A percentile compares a stretch with the other conserved stretches of the same genome.
Evolutionary conservation across 1,140 invertebrate genomes (phyloP).

Genomic region (Protaetia brevitarsis): DNA sequence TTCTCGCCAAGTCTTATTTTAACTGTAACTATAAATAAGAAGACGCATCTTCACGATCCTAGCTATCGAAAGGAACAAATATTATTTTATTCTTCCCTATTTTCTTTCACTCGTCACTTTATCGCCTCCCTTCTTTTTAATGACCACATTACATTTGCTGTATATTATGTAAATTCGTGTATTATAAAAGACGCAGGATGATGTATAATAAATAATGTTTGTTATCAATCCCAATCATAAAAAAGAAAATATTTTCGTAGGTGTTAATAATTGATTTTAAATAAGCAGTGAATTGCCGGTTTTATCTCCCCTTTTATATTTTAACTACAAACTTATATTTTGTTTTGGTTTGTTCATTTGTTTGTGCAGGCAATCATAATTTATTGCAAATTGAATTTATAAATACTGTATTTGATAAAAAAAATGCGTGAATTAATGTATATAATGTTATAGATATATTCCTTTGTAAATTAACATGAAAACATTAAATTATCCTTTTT

Average conservation of each 20-base stretch:
- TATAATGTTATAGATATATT: constrained; percentile 26
- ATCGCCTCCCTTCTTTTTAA: too few relatives aligned
- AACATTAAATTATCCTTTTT: constrained; percentile 7
- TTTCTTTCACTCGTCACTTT: too few relatives aligned
- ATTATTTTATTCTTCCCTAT: too few relatives aligned
- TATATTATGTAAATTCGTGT: constrained; percentile 11
- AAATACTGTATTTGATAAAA: constrained; percentile 25
- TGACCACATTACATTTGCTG: neutral
- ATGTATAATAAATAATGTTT: constrained; percentile 1
- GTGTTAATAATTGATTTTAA: constrained; percentile 7
- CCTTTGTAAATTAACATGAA: constrained; percentile 24
- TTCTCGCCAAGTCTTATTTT: too few relatives aligned
- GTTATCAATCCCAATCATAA: neutral
- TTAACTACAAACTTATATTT: neutral
- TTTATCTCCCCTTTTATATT: neutral
- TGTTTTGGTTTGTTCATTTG: neutral
- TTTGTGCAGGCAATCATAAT: neutral
- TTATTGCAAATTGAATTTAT: constrained; percentile 22
- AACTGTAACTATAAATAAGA: too few relatives aligned
- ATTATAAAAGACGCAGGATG: neutral
- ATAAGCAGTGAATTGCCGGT: too few relatives aligned
- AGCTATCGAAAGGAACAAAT: too few relatives aligned
- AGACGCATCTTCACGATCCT: too few relatives aligned
- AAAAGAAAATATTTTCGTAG: constrained; percentile 6
- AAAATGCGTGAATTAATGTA: constrained; percentile 23